Conservation (phyloP, 2,113 vertebrate species). For the Rynchops niger region DNA sequence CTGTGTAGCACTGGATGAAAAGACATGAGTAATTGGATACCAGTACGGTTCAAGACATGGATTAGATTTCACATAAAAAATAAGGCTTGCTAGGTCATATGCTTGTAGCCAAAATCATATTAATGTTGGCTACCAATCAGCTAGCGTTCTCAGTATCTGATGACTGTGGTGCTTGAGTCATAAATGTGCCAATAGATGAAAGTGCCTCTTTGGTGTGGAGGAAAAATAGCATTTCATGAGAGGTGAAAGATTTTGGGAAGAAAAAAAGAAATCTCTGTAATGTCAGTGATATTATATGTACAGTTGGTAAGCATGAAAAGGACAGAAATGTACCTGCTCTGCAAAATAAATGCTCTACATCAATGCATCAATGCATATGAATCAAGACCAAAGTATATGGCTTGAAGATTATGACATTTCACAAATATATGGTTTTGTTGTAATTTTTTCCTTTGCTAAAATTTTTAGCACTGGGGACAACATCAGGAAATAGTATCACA, state of each 20-base stretch:
- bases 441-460: not conserved
- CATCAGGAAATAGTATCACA: not conserved
- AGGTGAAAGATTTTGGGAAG: not conserved
- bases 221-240: not conserved
- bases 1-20: not conserved
- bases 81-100: not conserved
- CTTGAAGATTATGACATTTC: not conserved
- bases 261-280: not conserved
- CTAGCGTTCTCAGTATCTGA: not conserved
- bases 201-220: not conserved
- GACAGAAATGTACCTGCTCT: constrained; percentile 43
- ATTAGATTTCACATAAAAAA: not conserved
- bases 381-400: not conserved
- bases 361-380: not conserved
- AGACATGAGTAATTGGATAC: not conserved
- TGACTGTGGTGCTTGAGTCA: not conserved
- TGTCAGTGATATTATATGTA: not conserved
- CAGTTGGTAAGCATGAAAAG: not conserved
- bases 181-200: not conserved
- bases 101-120: not conserved
- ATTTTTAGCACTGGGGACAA: not conserved
- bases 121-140: not conserved
- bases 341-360: constrained; percentile 56
- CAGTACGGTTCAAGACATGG: not conserved
- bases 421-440: not conserved